These are phyloP conservation scores for Pampusana beccarii DNA, from an alignment of 2,113 vertebrate species.

Conservation along the genomic window DNA sequence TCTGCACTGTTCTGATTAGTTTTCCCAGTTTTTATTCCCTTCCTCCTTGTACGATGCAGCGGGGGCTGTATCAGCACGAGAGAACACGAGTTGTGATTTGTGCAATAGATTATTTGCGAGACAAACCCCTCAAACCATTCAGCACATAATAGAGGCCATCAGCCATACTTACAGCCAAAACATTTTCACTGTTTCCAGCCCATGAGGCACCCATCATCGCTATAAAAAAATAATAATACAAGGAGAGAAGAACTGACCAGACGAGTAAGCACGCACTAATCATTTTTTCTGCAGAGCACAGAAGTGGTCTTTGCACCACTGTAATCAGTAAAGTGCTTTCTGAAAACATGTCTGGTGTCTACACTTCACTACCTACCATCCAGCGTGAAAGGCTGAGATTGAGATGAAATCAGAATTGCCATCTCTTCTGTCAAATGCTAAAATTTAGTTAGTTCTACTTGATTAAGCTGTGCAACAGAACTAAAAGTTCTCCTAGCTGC, in stretches of 20 bases:
- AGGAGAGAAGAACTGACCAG: not conserved
- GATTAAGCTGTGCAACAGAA: slow-evolving; percentile 57
- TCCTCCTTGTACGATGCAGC: not conserved
- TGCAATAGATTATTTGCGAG: not conserved
- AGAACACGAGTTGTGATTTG: fast-evolving
- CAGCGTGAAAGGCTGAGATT: slow-evolving; percentile 28
- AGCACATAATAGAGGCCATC: not conserved
- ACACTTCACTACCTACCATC: not conserved
- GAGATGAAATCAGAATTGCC: slow-evolving; percentile 57
- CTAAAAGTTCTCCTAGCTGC: slow-evolving; percentile 32
- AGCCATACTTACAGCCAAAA: not conserved
- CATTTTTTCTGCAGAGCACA: slow-evolving; percentile 10
- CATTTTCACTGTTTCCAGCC: not conserved
- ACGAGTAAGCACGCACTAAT: not conserved
- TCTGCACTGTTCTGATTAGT: not conserved
- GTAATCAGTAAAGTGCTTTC: slow-evolving; percentile 22
- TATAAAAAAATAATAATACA: not conserved
- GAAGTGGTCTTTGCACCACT: not conserved
- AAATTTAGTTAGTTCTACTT: slow-evolving; percentile 63
- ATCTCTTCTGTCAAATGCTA: slow-evolving; percentile 55
- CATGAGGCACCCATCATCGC: not conserved
- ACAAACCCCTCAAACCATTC: not conserved
- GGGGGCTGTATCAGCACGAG: fast-evolving
- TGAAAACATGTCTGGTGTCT: slow-evolving; percentile 26
- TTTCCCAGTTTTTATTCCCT: not conserved